Percentiles rank a stretch among this genome's conserved stretches.
Evolutionary conservation across 2,113 vertebrate species (phyloP).

Genomic region (Anguilla rostrata): DNA sequence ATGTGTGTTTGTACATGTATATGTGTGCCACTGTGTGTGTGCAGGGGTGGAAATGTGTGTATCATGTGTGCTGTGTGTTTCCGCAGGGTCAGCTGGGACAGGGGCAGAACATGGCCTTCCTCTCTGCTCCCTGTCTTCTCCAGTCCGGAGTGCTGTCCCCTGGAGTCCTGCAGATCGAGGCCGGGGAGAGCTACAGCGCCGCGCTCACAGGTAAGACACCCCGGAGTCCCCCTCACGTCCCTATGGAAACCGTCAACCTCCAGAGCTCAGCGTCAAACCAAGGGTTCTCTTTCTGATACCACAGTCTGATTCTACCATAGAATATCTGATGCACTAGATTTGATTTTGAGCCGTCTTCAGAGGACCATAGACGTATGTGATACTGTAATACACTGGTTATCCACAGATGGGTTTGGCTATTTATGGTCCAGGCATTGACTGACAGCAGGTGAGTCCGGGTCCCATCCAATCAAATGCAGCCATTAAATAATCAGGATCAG

Average conservation of each 20-base stretch:
- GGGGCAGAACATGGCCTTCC: slow-evolving; percentile 38
- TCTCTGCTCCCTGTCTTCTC: slow-evolving; percentile 40
- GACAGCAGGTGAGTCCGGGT: not conserved
- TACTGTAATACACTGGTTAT: too few relatives aligned
- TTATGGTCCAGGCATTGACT: too few relatives aligned
- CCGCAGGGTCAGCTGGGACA: slow-evolving; percentile 57
- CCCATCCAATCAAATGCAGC: not conserved
- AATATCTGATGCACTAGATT: too few relatives aligned
- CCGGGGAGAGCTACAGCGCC: slow-evolving; percentile 51
- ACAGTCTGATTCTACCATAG: not conserved
- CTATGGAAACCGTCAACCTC: not conserved
- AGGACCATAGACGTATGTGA: too few relatives aligned
- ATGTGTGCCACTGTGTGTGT: slow-evolving; percentile 12
- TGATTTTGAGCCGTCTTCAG: too few relatives aligned
- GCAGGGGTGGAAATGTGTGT: slow-evolving; percentile 8
- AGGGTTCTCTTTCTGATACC: not conserved
- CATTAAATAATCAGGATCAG: not conserved
- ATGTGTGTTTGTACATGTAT: not conserved
- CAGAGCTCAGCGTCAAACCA: not conserved
- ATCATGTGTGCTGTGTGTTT: slow-evolving; percentile 18
- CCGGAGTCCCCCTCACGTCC: too few relatives aligned
- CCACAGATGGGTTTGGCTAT: too few relatives aligned
- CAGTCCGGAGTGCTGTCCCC: slow-evolving; percentile 30
- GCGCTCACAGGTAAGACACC: slow-evolving; percentile 47
- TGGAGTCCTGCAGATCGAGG: slow-evolving; percentile 37